Conservation (phyloP, 2,113 vertebrate species). For the Melanotaenia duboulayi region DNA sequence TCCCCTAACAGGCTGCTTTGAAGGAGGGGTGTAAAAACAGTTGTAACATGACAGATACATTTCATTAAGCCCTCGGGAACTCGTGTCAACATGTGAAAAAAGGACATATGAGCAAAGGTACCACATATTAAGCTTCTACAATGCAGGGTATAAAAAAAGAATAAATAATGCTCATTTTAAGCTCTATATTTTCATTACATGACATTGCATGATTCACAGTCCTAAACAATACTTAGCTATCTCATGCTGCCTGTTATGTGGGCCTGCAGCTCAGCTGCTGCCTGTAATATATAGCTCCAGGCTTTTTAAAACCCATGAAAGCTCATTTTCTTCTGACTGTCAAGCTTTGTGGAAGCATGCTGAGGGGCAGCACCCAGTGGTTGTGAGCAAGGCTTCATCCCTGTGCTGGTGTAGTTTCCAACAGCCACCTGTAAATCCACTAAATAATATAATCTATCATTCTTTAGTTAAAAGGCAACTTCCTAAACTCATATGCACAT, state of each 20-base stretch:
- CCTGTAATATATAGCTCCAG: constrained; percentile 28
- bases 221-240: constrained; percentile 22
- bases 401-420: not conserved
- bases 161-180: constrained; percentile 16
- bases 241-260: constrained; percentile 19
- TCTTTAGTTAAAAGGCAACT: constrained; percentile 3
- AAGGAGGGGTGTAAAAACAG: not conserved
- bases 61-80: not conserved
- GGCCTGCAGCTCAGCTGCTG: constrained; percentile 17
- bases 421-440: constrained; percentile 1
- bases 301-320: constrained; percentile 28
- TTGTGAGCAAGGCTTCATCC: constrained; percentile 15
- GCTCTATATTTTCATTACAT: constrained; percentile 16
- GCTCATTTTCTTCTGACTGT: constrained; percentile 20
- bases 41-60: not conserved
- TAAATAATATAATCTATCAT: constrained; percentile 6
- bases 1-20: not conserved
- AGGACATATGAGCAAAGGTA: not conserved
- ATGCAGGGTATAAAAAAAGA: constrained; percentile 26
- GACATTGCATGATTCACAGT: constrained; percentile 24
- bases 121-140: constrained; percentile 24
- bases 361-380: constrained; percentile 9
- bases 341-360: constrained; percentile 24
- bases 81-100: not conserved
- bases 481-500: not conserved